These are phyloP conservation scores for Clarias platycephalus DNA, from an alignment of 2,797 vertebrate genomes.

Conservation along the genomic window DNA sequence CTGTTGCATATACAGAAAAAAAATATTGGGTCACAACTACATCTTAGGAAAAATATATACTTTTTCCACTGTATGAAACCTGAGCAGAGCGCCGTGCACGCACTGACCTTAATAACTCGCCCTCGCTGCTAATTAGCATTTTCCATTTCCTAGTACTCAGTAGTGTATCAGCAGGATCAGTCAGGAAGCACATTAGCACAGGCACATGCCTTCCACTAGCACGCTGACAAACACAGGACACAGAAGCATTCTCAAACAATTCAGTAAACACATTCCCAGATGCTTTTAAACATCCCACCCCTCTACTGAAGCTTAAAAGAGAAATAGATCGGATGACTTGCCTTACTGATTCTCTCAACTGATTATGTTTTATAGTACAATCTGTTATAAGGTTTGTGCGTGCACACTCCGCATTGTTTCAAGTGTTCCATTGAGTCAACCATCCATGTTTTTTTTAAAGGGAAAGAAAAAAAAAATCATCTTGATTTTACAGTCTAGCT, in stretches of 20 bases:
- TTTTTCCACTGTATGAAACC: not conserved
- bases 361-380: not conserved
- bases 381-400: not conserved
- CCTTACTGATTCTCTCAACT: not conserved
- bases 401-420: not conserved
- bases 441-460: not conserved
- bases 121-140: slow-evolving; percentile 7
- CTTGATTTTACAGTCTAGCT: not conserved
- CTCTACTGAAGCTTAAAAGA: not conserved
- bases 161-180: slow-evolving; percentile 35
- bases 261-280: slow-evolving; percentile 23
- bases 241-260: slow-evolving; percentile 9
- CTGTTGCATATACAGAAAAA: not conserved
- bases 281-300: slow-evolving; percentile 12
- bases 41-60: not conserved
- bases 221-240: slow-evolving; percentile 34
- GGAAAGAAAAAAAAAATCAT: not conserved
- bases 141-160: slow-evolving; percentile 1
- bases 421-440: not conserved
- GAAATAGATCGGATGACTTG: not conserved
- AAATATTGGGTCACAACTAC: not conserved
- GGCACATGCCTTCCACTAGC: slow-evolving; percentile 5
- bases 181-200: slow-evolving; percentile 41
- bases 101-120: not conserved
- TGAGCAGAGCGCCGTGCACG: not conserved